These are phyloP conservation scores for Clistopyga incitator DNA, from an alignment of 2,888 invertebrate genomes.

Conservation along the genomic window DNA sequence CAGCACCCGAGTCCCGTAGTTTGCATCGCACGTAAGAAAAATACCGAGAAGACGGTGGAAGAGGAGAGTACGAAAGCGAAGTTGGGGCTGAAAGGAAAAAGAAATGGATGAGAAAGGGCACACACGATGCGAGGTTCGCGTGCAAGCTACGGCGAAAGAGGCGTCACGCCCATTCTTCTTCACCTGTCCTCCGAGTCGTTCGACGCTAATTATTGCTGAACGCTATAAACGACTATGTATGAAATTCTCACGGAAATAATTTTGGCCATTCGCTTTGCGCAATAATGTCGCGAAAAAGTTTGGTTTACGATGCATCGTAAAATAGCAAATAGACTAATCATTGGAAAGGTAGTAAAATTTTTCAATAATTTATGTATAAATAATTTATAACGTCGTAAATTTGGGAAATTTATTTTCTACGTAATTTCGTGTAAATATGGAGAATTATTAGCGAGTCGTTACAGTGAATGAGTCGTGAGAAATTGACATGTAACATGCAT, in stretches of 20 bases:
- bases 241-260: neutral
- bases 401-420: neutral
- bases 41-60: constrained; percentile 10
- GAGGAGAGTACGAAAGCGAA: constrained; percentile 49
- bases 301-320: neutral
- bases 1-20: constrained; percentile 12
- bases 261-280: neutral
- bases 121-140: constrained; percentile 68
- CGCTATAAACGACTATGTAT: constrained; percentile 56
- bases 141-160: constrained; percentile 79
- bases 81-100: constrained; percentile 34
- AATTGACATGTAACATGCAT: neutral
- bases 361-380: no score
- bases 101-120: constrained; percentile 51
- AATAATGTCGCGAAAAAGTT: neutral
- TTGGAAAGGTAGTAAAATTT: no score
- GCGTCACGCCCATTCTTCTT: constrained; percentile 79
- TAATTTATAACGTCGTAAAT: no score
- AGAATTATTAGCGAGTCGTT: neutral
- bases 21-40: constrained; percentile 29
- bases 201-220: constrained; percentile 80
- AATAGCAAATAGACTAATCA: neutral
- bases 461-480: neutral
- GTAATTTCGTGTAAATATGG: neutral
- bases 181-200: constrained; percentile 77